Evolutionary conservation across 2,888 invertebrate species (phyloP).

Genomic region (Orgyia antiqua): DNA sequence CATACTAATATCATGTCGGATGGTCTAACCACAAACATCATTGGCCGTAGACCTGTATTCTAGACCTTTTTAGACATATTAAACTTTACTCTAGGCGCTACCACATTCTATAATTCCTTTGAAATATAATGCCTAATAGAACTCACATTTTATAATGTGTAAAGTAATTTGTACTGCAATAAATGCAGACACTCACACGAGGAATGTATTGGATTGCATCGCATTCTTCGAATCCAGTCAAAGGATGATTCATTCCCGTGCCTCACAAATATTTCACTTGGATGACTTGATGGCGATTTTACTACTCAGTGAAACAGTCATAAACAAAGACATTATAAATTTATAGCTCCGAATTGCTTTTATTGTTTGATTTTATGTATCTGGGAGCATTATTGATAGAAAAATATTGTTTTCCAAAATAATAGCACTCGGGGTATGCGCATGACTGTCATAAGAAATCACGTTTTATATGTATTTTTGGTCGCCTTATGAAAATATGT

Average conservation of each 20-base stretch:
- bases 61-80: constrained; percentile 31
- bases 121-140: too few relatives aligned
- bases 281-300: constrained; percentile 52
- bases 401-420: constrained; percentile 13
- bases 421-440: too few relatives aligned
- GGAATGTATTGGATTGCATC: too few relatives aligned
- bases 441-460: not conserved
- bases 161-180: too few relatives aligned
- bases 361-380: constrained; percentile 35
- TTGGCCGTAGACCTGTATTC: constrained; percentile 57
- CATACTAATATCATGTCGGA: constrained; percentile 47
- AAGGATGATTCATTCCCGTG: constrained; percentile 37
- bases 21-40: constrained; percentile 61
- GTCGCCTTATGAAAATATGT: too few relatives aligned
- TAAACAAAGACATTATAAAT: constrained; percentile 44
- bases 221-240: constrained; percentile 20
- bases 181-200: too few relatives aligned
- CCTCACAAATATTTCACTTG: constrained; percentile 35
- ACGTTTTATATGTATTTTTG: not conserved
- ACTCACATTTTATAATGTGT: too few relatives aligned
- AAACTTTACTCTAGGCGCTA: constrained; percentile 22
- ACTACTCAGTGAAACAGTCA: constrained; percentile 47
- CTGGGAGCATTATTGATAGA: constrained; percentile 20
- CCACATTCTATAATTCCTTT: too few relatives aligned
- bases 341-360: constrained; percentile 39